phyloP scores from a whole-genome alignment of 2,113 vertebrate species.

The Corapipo altera region DNA sequence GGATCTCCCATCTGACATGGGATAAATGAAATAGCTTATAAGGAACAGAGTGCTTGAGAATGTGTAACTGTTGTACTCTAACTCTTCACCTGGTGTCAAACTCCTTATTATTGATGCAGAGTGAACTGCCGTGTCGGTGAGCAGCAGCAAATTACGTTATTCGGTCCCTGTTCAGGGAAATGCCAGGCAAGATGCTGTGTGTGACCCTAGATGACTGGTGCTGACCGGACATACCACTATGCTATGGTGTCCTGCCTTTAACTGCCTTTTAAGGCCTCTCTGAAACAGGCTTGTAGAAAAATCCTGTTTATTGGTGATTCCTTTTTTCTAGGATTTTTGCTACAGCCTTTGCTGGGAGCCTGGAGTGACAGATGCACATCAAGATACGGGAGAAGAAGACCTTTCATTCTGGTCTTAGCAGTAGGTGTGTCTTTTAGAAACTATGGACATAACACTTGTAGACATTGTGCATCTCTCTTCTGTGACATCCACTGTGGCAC shows the following conservation, averaged over 20 bases:
- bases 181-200: background rate
- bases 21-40: background rate
- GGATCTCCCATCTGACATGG: background rate
- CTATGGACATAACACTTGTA: background rate
- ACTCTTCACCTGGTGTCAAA: background rate
- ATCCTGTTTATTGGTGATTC: background rate
- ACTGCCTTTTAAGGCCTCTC: background rate
- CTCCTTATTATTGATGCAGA: background rate
- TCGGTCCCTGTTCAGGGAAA: background rate
- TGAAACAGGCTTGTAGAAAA: background rate
- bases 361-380: conserved; percentile 98
- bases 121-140: background rate
- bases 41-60: background rate
- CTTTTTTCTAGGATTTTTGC: conserved; percentile 84
- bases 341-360: conserved; percentile 93
- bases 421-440: conserved; percentile 81
- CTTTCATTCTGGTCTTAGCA: conserved; percentile 95
- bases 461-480: accelerated
- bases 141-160: background rate
- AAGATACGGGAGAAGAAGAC: conserved; percentile 90
- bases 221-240: background rate
- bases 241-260: background rate
- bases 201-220: background rate
- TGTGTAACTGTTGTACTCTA: background rate
- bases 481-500: background rate